phyloP scores from a whole-genome alignment of 2,888 invertebrate genomes.

The Podabrus alpinus region DNA sequence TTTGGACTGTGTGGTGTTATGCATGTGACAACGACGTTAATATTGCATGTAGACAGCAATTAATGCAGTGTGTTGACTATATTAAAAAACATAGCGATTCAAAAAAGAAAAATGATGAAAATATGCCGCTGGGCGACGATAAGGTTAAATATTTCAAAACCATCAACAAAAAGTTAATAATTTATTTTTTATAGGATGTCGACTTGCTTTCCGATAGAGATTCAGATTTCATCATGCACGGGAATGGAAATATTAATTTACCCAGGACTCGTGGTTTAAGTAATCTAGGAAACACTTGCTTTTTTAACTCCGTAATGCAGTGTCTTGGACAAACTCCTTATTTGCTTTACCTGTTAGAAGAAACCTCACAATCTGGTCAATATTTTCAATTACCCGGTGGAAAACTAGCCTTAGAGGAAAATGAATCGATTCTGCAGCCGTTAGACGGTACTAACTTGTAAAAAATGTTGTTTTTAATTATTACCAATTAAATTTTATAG shows the following conservation, averaged over 20 bases:
- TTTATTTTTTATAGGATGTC: slow-evolving; percentile 7
- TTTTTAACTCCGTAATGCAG: slow-evolving; percentile 96
- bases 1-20: slow-evolving; percentile 80
- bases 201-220: slow-evolving; percentile 5
- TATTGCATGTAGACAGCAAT: slow-evolving; percentile 64
- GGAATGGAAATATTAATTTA: slow-evolving; percentile 43
- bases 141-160: slow-evolving; percentile 28
- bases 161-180: background rate
- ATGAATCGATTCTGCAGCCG: slow-evolving; percentile 29
- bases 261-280: slow-evolving; percentile 77
- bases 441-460: slow-evolving; percentile 34
- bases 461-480: slow-evolving; percentile 4
- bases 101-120: slow-evolving; percentile 6
- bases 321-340: slow-evolving; percentile 87
- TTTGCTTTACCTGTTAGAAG: slow-evolving; percentile 68
- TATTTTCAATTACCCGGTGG: slow-evolving; percentile 76
- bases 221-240: background rate
- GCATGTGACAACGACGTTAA: slow-evolving; percentile 74
- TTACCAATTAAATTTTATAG: slow-evolving; percentile 25
- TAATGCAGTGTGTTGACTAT: slow-evolving; percentile 76
- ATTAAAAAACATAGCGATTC: slow-evolving; percentile 62
- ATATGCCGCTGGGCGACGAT: slow-evolving; percentile 12
- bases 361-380: slow-evolving; percentile 70
- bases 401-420: slow-evolving; percentile 59
- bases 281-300: slow-evolving; percentile 96